Evolutionary conservation across 2,888 invertebrate species (phyloP), one percentile per base, ranked within the genome.

Genomic region (Hermodice carunculata): DNA sequence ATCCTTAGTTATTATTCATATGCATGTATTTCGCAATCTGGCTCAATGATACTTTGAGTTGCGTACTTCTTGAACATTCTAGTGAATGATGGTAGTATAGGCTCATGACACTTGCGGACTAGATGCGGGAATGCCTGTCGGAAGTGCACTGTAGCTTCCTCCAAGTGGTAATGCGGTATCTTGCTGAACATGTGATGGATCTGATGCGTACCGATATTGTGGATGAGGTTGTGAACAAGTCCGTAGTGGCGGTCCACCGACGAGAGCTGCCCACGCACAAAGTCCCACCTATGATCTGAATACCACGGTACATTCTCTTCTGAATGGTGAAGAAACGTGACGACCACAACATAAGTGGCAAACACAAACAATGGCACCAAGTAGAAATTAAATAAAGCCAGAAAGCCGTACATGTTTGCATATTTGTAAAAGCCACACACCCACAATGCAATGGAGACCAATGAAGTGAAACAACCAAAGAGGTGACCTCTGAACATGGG

Each of bases 271-370:
- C 84, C 84, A n/a, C 78, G 73, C 24, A 84, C 83, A 63, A 78
- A 79, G 62, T 76, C 76, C 84, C 84, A 84, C 48, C 74, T 67
- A 29, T 69, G 66, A 58, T 80, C 76, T 31, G 74, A 67, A 61
- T 80, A 82, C 84, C 84, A 84, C 0, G 83, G 82, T n/a, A 80
- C 74, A 32, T 75, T 77, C 43, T 78, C 71, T 49, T 83, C 84
- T 6, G 75, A 79, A 73, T 84, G 84, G 62, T 84, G 84, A n/a
- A 84, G 75, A 58, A 84, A 82, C 3, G 84, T 84, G 46, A 83
- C 78, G 54, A 82, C 71, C 14, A 83, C 79, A 4, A 77, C 69
- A 76, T 78, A 83, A 19, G 76, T 72, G 19, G 75, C 83, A 57
- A 82, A 83, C 40, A 83, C 71, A n/a, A 79, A 64, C 31, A 74